Base-by-base conservation (phyloP, 2,888 invertebrate genomes). In the Pristionchus fissidentatus region DNA sequence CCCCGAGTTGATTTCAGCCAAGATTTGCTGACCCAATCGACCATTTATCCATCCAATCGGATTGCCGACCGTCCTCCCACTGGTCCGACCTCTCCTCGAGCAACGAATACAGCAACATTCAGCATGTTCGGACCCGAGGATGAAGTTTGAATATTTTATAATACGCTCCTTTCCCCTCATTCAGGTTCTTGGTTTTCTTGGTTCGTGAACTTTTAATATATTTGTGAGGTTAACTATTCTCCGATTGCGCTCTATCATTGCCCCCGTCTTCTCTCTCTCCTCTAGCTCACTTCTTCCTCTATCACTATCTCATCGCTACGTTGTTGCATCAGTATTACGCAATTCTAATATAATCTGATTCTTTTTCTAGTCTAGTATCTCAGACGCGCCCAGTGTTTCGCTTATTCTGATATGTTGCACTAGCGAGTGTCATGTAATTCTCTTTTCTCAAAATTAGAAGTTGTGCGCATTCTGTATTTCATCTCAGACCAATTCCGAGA, bases 101-200 rank as follows among this genome's bases (percentile, higher is more conserved):
- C 83, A 0, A 43, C 83, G 15, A 62, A 43, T 41, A 32, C 57
- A 3, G 26, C 22, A 29, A 55, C 87, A 49, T 87, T 87, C 83
- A 86, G 86, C 62, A 84, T 87, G 79, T 85, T 87, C 84, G 86
- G 85, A 82, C 85, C 85, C 26, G 84, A 86, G 41, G 87, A 87
- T 79, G 84, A 87, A 85, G 87, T 87, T 38, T 87, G 80, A 85
- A 41, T 55, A 49, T 19, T 5, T 32, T 35, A 62, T n/a, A n/a
- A n/a, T 49, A 19, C 19, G 10, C 52, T 19, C 52, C 10, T 49
- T 49, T 35, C 38, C 29, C 29, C 5, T 29, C 62, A 62, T 29
- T 75, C 49, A 43, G 75, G 43, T 46, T 19, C n/a, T 19, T 26
- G n/a, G n/a, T n/a, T 43, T 38, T 46, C 46, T 41, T 77, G 49